A percentile compares a stretch with the other conserved stretches of the same genome.
Conservation (phyloP, 2,113 vertebrate species). For the Struthio camelus region DNA sequence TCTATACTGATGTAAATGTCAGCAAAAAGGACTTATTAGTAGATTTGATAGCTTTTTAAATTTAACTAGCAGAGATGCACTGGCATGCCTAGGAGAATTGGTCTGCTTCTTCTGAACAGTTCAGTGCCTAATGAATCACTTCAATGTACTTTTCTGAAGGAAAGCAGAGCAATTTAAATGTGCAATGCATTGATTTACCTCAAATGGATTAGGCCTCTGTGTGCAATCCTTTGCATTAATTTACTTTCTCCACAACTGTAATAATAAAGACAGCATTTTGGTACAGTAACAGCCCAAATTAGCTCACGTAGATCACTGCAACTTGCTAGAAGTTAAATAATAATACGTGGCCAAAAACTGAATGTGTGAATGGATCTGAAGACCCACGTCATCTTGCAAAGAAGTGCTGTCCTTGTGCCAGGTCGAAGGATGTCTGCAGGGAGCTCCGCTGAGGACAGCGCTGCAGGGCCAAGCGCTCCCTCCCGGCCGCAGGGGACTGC, state of each 20-base stretch:
- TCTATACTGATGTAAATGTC: conserved; percentile 74
- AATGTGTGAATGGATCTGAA: neutral
- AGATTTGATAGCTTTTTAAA: conserved; percentile 82
- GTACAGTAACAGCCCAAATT: conserved; percentile 14
- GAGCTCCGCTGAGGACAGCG: neutral
- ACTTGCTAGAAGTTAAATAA: conserved; percentile 53
- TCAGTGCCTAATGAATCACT: conserved; percentile 78
- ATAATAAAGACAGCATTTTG: conserved; percentile 58
- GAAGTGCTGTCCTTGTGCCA: fast-evolving
- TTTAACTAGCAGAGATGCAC: conserved; percentile 75
- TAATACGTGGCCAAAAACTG: conserved; percentile 7
- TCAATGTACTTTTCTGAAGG: conserved; percentile 79
- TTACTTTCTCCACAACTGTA: conserved; percentile 70
- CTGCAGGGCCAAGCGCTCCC: neutral
- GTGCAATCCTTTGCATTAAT: conserved; percentile 75
- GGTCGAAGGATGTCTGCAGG: neutral
- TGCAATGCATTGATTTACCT: conserved; percentile 79
- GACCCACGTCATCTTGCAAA: too few species aligned
- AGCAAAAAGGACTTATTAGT: conserved; percentile 76
- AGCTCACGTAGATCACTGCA: conserved; percentile 8
- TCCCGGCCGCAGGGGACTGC: neutral
- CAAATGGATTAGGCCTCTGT: conserved; percentile 77
- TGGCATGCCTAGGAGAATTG: conserved; percentile 73
- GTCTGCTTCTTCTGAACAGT: conserved; percentile 72
- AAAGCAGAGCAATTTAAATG: conserved; percentile 77